Conservation (phyloP, 2,797 vertebrate species). For the Sylvilagus floridanus region DNA sequence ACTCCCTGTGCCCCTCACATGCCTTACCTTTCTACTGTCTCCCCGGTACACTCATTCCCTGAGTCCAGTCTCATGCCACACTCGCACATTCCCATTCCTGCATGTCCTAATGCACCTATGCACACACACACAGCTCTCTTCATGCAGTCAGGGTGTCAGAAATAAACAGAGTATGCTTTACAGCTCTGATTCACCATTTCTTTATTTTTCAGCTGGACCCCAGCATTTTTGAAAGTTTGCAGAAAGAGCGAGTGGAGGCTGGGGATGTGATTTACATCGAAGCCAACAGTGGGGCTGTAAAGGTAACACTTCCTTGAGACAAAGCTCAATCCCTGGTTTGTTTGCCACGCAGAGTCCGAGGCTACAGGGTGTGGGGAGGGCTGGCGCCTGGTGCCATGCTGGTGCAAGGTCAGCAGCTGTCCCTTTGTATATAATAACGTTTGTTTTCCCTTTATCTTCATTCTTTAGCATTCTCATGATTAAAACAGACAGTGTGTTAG, state of each 20-base stretch:
- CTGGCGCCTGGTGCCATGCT: background rate
- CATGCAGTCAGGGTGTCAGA: background rate
- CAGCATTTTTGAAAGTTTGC: constrained; percentile 99
- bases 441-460: constrained; percentile 66
- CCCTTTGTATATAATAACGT: background rate
- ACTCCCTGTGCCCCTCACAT: background rate
- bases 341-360: background rate
- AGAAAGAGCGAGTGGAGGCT: constrained; percentile 98
- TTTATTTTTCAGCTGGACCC: constrained; percentile 93
- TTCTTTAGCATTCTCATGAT: constrained; percentile 76
- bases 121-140: too few species aligned
- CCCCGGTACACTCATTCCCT: background rate
- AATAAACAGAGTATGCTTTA: background rate
- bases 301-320: constrained; percentile 89
- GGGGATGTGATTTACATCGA: constrained; percentile 99
- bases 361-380: background rate
- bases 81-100: background rate
- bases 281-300: constrained; percentile 98
- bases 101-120: too few species aligned
- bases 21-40: background rate
- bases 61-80: background rate
- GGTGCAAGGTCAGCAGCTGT: constrained; percentile 52
- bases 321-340: fast-evolving
- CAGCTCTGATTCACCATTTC: background rate
- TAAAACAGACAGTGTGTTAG: constrained; percentile 74